phyloP scores from a whole-genome alignment of 2,113 vertebrate species.

The Lates calcarifer region DNA sequence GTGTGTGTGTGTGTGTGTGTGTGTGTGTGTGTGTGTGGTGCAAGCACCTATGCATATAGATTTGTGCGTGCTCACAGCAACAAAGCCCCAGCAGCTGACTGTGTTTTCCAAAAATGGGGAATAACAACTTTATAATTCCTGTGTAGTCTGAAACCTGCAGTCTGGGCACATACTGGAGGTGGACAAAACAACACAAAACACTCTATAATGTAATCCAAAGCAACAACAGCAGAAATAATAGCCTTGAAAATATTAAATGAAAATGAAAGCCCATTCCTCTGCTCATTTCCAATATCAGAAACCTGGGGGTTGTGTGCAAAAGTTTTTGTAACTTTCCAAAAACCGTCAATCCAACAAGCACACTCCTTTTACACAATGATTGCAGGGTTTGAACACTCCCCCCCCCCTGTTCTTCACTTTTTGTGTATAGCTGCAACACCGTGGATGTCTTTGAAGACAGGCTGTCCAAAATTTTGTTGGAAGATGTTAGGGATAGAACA shows the following conservation, averaged over 20 bases:
- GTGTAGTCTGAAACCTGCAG: slow-evolving; percentile 15
- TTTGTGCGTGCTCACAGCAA: neutral
- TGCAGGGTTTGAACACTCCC: too few species aligned
- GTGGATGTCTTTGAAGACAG: neutral
- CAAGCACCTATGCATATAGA: neutral
- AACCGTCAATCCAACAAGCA: neutral
- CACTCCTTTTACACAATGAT: too few species aligned
- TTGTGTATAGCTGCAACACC: neutral
- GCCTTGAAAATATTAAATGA: neutral
- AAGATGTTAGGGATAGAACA: neutral
- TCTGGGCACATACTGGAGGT: neutral
- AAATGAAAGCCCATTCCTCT: neutral
- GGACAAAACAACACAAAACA: slow-evolving; percentile 1
- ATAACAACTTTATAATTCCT: slow-evolving; percentile 6
- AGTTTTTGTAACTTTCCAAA: neutral
- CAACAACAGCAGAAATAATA: neutral
- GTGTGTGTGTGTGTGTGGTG: slow-evolving; percentile 6
- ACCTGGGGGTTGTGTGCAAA: neutral
- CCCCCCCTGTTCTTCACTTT: too few species aligned
- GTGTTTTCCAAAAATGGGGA: neutral
- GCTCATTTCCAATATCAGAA: neutral
- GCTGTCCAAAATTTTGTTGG: too few species aligned
- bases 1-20: neutral
- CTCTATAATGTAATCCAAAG: neutral
- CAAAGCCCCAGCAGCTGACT: slow-evolving; percentile 6